Evolutionary conservation across 30 jellyfish, hydroid and myxozoan genomes (phyloP).

Genomic region (Phacellophora camtschatica): DNA sequence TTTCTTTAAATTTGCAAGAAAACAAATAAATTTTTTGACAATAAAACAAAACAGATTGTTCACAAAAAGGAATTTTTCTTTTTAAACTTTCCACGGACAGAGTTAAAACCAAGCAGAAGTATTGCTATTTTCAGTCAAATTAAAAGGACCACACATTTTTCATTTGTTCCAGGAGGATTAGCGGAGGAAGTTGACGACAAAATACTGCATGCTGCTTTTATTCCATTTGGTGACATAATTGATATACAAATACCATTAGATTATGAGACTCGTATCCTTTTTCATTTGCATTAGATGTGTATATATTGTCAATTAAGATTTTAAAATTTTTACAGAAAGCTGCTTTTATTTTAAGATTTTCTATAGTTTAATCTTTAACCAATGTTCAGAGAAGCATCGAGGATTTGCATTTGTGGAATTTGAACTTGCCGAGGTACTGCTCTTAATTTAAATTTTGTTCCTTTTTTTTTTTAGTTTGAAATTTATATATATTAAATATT

Average conservation of each 20-base stretch:
- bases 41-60: no score
- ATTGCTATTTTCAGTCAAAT: no score
- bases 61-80: no score
- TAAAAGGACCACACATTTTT: no score
- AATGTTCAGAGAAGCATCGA: slow-evolving; percentile 60
- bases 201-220: slow-evolving; percentile 86
- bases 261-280: slow-evolving; percentile 83
- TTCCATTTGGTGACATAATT: slow-evolving; percentile 94
- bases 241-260: slow-evolving; percentile 95
- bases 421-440: slow-evolving; percentile 88
- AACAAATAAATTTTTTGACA: no score
- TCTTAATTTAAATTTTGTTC: background rate
- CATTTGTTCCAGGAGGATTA: slow-evolving; percentile 72
- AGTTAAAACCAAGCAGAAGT: no score
- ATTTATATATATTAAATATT: background rate
- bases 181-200: slow-evolving; percentile 98
- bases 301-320: no score
- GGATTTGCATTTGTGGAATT: slow-evolving; percentile 96
- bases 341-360: no score
- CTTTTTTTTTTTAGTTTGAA: background rate
- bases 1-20: no score
- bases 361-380: background rate
- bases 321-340: no score
- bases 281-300: no score
- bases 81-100: no score